These are phyloP conservation scores for Halocynthia roretzi DNA, from an alignment of 23 tunicate genomes.

Conservation along the genomic window DNA sequence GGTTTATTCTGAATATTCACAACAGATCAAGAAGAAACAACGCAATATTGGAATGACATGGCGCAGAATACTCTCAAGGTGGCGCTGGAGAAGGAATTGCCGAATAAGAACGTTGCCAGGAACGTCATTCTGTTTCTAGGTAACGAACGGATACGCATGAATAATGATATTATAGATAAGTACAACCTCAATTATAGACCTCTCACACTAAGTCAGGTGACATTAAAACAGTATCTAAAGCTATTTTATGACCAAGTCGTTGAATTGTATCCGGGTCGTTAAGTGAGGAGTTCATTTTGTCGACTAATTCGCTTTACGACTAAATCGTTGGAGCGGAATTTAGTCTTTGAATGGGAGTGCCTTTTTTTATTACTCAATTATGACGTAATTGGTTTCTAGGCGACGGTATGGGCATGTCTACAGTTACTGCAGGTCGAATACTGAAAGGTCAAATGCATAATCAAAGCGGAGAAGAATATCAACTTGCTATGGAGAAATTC, in stretches of 20 bases:
- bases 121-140: slow-evolving; percentile 65
- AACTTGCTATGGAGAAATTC: slow-evolving; percentile 61
- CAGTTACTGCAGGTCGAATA: slow-evolving; percentile 81
- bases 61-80: slow-evolving; percentile 24
- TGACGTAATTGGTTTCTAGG: background rate
- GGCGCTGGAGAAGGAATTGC: slow-evolving; percentile 23
- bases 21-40: slow-evolving; percentile 37
- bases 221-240: too few relatives aligned
- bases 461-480: slow-evolving; percentile 51
- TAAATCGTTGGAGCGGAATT: too few relatives aligned
- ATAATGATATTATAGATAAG: too few relatives aligned
- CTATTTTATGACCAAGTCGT: too few relatives aligned
- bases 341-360: too few relatives aligned
- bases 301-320: too few relatives aligned
- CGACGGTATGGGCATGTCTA: slow-evolving; percentile 46
- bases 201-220: too few relatives aligned
- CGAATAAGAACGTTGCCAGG: slow-evolving; percentile 41
- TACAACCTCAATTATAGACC: too few relatives aligned
- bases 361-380: too few relatives aligned
- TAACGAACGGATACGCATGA: background rate
- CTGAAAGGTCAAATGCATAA: slow-evolving; percentile 67
- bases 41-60: slow-evolving; percentile 37
- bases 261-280: too few relatives aligned
- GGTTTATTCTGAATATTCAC: too few relatives aligned
- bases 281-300: too few relatives aligned